These are phyloP conservation scores for Hapalemur alaotrensis DNA, from an alignment of 2,797 vertebrate species.

Conservation along the genomic window DNA sequence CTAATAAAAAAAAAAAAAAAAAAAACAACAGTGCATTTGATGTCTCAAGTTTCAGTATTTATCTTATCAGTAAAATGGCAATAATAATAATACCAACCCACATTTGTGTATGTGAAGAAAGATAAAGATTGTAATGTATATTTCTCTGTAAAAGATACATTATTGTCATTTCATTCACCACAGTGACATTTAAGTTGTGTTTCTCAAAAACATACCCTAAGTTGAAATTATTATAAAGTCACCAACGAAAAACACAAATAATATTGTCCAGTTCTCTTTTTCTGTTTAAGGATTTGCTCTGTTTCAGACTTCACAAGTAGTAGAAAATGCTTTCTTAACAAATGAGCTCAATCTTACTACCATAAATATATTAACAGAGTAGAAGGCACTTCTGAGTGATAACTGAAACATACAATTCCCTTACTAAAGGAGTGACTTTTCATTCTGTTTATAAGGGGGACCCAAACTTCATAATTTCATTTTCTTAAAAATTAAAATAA, in stretches of 20 bases:
- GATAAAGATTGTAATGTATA: background rate
- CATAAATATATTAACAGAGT: background rate
- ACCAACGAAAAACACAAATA: background rate
- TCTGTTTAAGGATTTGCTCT: background rate
- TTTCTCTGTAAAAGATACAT: background rate
- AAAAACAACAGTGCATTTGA: background rate
- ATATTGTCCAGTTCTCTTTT: background rate
- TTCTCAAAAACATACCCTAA: background rate
- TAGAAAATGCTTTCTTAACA: background rate
- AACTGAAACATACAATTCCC: background rate
- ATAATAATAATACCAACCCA: background rate
- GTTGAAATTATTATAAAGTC: background rate
- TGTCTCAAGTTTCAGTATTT: background rate
- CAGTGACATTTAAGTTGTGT: background rate
- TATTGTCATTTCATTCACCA: background rate
- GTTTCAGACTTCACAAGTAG: background rate
- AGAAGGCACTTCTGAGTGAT: background rate
- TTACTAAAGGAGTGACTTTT: background rate
- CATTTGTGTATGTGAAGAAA: background rate
- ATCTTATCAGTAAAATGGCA: background rate
- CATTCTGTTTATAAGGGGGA: background rate
- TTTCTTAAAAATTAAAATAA: conserved; percentile 34
- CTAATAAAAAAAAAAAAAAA: no score
- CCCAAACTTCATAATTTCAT: background rate
- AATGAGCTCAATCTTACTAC: background rate